phyloP scores from a whole-genome alignment of 2,888 invertebrate genomes.

The Oligia fasciuncula region DNA sequence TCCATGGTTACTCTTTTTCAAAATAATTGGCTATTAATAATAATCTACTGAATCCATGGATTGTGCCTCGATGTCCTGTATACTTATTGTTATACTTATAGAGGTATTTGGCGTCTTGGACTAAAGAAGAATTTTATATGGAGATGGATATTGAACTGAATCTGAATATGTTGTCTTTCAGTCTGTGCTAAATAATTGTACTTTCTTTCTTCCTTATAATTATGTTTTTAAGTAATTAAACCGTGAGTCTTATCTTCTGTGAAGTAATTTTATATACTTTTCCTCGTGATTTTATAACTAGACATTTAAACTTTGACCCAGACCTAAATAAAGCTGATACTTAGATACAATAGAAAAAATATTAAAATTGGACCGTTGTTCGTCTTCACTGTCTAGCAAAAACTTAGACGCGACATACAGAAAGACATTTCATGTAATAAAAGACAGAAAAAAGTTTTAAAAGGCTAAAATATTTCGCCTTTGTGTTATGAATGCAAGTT shows the following conservation, averaged over 20 bases:
- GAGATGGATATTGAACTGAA: conserved; percentile 2
- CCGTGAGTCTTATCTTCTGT: neutral
- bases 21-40: no score
- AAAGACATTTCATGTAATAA: conserved; percentile 48
- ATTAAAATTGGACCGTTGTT: conserved; percentile 17
- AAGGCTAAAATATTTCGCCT: conserved; percentile 48
- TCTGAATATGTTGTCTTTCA: neutral
- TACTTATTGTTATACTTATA: neutral
- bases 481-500: conserved; percentile 60
- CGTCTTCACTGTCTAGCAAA: conserved; percentile 36
- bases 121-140: neutral
- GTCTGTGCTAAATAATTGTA: neutral
- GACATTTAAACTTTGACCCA: conserved; percentile 14
- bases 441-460: conserved; percentile 31
- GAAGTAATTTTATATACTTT: neutral
- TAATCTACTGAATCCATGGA: neutral
- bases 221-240: neutral
- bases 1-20: no score
- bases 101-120: neutral
- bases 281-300: neutral
- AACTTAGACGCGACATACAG: conserved; percentile 31
- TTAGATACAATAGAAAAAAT: conserved; percentile 7
- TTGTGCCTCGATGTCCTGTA: neutral
- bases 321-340: conserved; percentile 4
- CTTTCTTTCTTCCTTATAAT: neutral